These are phyloP conservation scores for Drosophila lacertosa DNA, from an alignment of 1,140 invertebrate species.

Conservation along the genomic window DNA sequence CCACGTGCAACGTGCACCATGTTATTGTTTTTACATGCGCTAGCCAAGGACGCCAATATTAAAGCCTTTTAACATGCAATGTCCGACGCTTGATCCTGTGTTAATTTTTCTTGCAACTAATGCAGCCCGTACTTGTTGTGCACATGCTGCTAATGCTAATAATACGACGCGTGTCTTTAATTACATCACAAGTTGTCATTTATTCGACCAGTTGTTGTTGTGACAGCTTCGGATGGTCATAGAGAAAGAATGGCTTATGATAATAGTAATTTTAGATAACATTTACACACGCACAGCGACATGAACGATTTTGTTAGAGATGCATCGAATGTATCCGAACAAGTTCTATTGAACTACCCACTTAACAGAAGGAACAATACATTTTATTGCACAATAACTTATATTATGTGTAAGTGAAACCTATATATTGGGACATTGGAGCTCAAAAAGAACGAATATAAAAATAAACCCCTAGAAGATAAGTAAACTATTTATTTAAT, in stretches of 20 bases:
- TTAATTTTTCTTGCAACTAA: neutral
- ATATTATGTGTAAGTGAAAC: too few species aligned
- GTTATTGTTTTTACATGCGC: slow-evolving; percentile 6
- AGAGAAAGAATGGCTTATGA: neutral
- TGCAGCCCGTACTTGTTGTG: too few species aligned
- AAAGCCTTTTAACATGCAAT: neutral
- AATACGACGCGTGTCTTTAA: neutral
- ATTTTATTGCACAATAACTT: too few species aligned
- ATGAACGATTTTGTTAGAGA: neutral
- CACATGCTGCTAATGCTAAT: neutral
- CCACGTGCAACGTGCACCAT: slow-evolving; percentile 23
- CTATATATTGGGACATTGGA: too few species aligned
- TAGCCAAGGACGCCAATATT: neutral
- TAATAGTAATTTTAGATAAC: slow-evolving; percentile 21
- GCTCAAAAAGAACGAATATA: too few species aligned
- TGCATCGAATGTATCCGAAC: too few species aligned
- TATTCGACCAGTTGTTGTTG: neutral
- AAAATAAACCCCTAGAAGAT: too few species aligned
- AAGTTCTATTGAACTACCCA: too few species aligned
- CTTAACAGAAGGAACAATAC: too few species aligned
- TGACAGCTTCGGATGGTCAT: neutral
- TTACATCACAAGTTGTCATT: neutral
- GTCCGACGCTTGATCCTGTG: neutral
- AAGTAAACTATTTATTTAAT: too few species aligned
- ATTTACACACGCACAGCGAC: neutral